Percentiles rank a stretch among this genome's conserved stretches.
Conservation (phyloP, 1,140 invertebrate genomes). For the Conopomorpha cramerella region DNA sequence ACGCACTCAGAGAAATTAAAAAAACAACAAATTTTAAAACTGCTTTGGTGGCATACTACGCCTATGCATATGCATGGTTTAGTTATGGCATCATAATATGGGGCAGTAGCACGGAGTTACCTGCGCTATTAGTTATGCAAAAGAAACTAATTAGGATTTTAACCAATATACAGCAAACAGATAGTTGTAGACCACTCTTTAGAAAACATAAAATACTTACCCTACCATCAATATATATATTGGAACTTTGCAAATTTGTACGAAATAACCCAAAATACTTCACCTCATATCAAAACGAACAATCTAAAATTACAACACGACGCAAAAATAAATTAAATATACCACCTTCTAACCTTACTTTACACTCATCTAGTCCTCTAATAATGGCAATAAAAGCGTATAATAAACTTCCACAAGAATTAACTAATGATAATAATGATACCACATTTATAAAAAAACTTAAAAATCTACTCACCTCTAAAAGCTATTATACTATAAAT, state of each 20-base stretch:
- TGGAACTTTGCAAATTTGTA: background rate
- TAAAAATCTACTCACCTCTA: too few relatives aligned
- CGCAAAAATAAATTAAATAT: too few relatives aligned
- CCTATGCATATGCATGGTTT: background rate
- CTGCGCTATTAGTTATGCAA: background rate
- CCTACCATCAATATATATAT: background rate
- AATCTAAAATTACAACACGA: too few relatives aligned
- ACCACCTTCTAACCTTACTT: too few relatives aligned
- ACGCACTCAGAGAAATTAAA: background rate
- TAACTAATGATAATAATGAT: too few relatives aligned
- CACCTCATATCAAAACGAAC: too few relatives aligned
- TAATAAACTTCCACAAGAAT: too few relatives aligned
- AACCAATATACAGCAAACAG: background rate
- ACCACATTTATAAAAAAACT: too few relatives aligned
- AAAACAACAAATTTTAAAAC: background rate
- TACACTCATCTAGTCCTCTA: too few relatives aligned
- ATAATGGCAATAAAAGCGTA: too few relatives aligned
- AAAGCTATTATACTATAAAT: too few relatives aligned
- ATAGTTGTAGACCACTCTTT: background rate
- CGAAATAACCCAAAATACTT: too few relatives aligned
- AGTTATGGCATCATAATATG: background rate
- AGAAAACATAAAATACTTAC: background rate
- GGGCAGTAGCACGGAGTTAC: background rate
- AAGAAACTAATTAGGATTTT: background rate
- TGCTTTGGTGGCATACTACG: background rate